Conservation (phyloP, 2,797 vertebrate genomes). For the Selene dorsalis region DNA sequence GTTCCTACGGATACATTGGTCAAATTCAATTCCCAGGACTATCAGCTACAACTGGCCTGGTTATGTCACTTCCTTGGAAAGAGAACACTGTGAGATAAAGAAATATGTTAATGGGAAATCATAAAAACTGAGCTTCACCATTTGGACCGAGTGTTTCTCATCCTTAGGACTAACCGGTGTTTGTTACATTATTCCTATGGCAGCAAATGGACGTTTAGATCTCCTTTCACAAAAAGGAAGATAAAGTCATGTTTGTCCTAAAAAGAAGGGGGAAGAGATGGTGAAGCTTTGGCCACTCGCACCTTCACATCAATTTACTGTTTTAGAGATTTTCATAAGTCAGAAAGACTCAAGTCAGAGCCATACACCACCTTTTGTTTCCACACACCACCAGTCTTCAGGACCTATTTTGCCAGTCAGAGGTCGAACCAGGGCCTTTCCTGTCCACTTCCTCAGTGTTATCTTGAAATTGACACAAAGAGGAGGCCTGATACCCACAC, state of each 20-base stretch:
- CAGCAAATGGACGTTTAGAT: not conserved
- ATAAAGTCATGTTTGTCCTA: not conserved
- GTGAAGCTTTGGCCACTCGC: not conserved
- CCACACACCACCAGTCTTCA: slow-evolving; percentile 6
- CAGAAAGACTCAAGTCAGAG: not conserved
- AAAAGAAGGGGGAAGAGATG: not conserved
- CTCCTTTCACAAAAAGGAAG: not conserved
- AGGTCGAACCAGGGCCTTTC: slow-evolving; percentile 13
- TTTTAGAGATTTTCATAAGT: not conserved
- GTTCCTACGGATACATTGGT: not conserved
- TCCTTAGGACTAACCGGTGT: not conserved
- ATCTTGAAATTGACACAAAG: slow-evolving; percentile 32
- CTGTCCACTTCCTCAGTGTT: slow-evolving; percentile 27
- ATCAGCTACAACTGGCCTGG: not conserved
- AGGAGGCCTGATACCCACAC: not conserved
- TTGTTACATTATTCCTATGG: not conserved
- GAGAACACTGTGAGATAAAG: not conserved
- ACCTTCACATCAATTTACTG: not conserved
- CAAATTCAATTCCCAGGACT: not conserved
- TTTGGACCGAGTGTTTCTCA: not conserved
- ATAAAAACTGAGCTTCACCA: not conserved
- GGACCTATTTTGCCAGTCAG: not conserved
- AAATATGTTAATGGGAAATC: not conserved
- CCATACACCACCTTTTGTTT: slow-evolving; percentile 15
- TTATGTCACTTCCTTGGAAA: not conserved